Conservation (phyloP, 2,113 vertebrate genomes). For the Petromus typicus region DNA sequence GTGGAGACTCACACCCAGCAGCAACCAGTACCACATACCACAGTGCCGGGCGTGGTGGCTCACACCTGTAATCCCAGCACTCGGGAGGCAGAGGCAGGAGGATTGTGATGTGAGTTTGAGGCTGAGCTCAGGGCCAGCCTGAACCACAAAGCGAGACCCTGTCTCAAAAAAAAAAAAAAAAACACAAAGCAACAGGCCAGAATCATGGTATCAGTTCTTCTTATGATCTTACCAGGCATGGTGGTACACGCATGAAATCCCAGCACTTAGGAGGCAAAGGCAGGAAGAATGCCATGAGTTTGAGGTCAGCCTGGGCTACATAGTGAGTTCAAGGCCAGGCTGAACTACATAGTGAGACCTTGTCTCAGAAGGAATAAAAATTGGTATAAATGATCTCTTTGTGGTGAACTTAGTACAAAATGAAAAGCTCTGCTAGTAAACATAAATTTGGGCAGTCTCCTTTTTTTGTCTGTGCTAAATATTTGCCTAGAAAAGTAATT, state of each 20-base stretch:
- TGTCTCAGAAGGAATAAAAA: background rate
- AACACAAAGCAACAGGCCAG: background rate
- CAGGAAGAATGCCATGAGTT: background rate
- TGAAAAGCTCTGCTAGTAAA: background rate
- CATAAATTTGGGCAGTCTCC: background rate
- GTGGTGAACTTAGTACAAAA: conserved; percentile 13
- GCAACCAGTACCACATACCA: no score
- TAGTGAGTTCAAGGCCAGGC: background rate
- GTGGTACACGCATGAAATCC: background rate
- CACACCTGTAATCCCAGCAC: no score
- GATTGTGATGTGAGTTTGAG: no score
- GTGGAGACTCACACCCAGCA: no score
- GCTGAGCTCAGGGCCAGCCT: no score
- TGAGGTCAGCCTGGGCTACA: background rate
- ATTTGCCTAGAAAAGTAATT: conserved; percentile 45
- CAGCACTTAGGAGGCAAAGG: background rate
- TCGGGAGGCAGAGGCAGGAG: no score
- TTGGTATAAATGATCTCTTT: background rate
- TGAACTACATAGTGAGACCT: background rate
- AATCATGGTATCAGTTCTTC: background rate
- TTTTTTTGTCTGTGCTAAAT: conserved; percentile 19
- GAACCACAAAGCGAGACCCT: no score
- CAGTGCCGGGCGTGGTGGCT: no score
- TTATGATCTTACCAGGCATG: background rate
- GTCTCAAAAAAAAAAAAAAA: no score